Conservation (phyloP, 2,113 vertebrate species). For the Tragelaphus strepsiceros region DNA sequence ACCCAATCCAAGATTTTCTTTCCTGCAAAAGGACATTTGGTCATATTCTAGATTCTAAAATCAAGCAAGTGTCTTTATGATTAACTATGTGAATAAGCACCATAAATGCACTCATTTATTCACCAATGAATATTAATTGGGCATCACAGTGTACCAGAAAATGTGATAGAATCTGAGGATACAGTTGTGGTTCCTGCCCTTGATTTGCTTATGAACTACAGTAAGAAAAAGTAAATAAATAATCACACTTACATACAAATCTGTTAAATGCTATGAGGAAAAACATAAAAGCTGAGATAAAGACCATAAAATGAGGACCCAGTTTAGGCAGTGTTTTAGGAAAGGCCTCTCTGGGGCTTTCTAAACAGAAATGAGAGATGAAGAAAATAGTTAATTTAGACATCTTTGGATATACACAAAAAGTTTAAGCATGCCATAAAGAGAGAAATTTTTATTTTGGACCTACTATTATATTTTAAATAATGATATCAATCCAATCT, state of each 20-base stretch:
- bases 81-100: not conserved
- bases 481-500: not conserved
- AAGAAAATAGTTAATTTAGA: not conserved
- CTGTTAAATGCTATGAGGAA: not conserved
- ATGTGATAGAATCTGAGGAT: not conserved
- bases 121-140: not conserved
- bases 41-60: not conserved
- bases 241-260: not conserved
- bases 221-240: not conserved
- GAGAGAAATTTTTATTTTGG: not conserved
- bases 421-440: not conserved
- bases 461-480: not conserved
- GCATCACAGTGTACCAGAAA: not conserved
- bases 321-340: not conserved
- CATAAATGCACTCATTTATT: not conserved
- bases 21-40: not conserved
- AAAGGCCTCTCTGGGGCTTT: not conserved
- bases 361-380: not conserved
- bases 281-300: not conserved
- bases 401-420: not conserved
- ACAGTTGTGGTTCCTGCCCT: not conserved
- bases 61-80: not conserved
- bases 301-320: not conserved
- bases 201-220: not conserved
- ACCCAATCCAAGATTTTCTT: not conserved